Base-by-base conservation (phyloP, 2,888 invertebrate species). In the Cepaea hortensis region DNA sequence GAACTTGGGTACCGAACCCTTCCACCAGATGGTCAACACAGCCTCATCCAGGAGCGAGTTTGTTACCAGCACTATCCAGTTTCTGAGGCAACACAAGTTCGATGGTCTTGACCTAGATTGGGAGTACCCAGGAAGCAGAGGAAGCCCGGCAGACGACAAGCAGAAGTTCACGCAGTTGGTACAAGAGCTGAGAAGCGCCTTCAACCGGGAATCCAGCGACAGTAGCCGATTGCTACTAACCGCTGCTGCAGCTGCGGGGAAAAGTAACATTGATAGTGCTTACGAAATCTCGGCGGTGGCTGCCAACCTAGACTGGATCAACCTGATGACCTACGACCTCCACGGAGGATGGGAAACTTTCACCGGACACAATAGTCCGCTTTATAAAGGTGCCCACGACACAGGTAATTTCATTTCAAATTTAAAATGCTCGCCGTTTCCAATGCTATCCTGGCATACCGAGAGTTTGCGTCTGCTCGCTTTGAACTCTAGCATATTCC, bases 101-200 rank as follows among this genome's bases (percentile, higher is more conserved):
- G 96, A 96, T 89, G 98, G 98, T 5, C 95, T 98, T 0, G 98
- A 98, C 91, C 95, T 98, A 55, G 98, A 98, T 92, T 98, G 98
- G 98, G 98, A 98, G 93, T 98, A 98, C 93, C 98, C 98, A 0
- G 93, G 91, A n/a, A 90, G 90, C 79, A 88, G 93, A 79, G 93
- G 93, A 18, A 93, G 93, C 88, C 93, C 93, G 7, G 88, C 93
- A 1, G 90, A 87, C 15, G 93, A 93, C 88, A 93, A 90, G 87
- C 88, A 92, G 0, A 90, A 88, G 80, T 93, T 91, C 85, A 89
- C 90, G 0, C 81, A 86, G 7, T 88, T 93, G 5, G 84, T 92
- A 15, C 83, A 91, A 93, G 92, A 93, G 87, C 85, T 93, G 55
- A 87, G 89, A 68, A 88, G 85, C 55, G 92, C 92, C 0, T 93